These are phyloP conservation scores for Sitta carolinensis DNA, from an alignment of 2,797 vertebrate genomes.

Conservation along the genomic window DNA sequence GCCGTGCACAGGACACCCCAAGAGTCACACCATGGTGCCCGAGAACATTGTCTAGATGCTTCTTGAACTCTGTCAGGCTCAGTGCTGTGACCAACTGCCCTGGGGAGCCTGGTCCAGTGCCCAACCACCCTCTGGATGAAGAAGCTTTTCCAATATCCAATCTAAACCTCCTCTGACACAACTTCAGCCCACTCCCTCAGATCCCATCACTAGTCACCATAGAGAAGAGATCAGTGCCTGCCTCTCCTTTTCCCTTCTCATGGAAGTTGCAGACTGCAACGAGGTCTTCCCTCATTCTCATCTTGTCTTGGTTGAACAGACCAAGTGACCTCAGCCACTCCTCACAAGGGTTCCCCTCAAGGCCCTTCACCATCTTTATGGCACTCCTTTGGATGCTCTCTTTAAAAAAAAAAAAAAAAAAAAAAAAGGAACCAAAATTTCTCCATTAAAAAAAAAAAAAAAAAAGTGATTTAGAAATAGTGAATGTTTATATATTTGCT, in stretches of 20 bases:
- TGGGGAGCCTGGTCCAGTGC: not conserved
- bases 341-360: not conserved
- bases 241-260: not conserved
- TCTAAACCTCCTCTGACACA: not conserved
- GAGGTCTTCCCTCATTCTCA: not conserved
- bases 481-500: not conserved
- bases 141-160: not conserved
- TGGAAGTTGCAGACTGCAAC: not conserved
- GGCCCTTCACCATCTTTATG: not conserved
- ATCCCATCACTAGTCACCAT: not conserved
- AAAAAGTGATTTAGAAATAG: not conserved
- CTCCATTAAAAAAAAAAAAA: not conserved
- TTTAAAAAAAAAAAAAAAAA: not conserved
- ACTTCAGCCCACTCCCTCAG: accelerated
- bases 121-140: not conserved
- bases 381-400: not conserved
- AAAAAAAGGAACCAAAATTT: not conserved
- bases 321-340: not conserved
- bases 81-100: not conserved
- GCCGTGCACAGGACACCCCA: not conserved
- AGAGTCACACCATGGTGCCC: not conserved
- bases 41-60: not conserved
- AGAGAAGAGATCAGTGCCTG: not conserved
- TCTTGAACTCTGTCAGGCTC: not conserved
- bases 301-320: not conserved